phyloP scores from a whole-genome alignment of 2,797 vertebrate species.

The Leuciscus waleckii region DNA sequence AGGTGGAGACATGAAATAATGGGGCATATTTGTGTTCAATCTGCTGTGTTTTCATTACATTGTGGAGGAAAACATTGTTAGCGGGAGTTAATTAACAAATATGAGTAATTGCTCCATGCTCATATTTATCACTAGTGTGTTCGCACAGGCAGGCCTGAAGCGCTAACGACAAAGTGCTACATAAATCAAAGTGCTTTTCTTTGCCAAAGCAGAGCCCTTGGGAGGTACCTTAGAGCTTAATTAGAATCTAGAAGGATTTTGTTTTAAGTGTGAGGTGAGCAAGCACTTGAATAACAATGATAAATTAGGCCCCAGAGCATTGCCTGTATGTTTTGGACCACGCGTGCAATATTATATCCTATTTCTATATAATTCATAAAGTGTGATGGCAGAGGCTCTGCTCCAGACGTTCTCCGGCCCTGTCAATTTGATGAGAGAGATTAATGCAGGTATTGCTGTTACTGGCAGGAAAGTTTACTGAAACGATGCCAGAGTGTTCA shows the following conservation, averaged over 20 bases:
- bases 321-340: constrained; percentile 75
- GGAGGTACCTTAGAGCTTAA: constrained; percentile 84
- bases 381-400: constrained; percentile 66
- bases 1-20: constrained; percentile 63
- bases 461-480: constrained; percentile 69
- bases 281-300: constrained; percentile 84
- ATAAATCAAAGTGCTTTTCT: constrained; percentile 85
- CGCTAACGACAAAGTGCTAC: constrained; percentile 80
- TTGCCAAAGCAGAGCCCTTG: constrained; percentile 80
- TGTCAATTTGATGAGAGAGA: constrained; percentile 62
- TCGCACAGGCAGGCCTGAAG: constrained; percentile 78
- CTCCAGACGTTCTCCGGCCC: constrained; percentile 58
- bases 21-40: constrained; percentile 60
- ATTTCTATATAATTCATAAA: constrained; percentile 71
- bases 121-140: constrained; percentile 75
- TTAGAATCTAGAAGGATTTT: constrained; percentile 88
- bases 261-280: constrained; percentile 85
- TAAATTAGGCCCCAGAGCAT: constrained; percentile 79
- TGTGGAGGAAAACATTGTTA: constrained; percentile 69
- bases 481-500: constrained; percentile 76
- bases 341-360: constrained; percentile 69
- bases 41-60: constrained; percentile 61
- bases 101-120: constrained; percentile 72
- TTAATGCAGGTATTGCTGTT: constrained; percentile 61
- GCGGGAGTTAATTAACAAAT: constrained; percentile 82